Percentiles rank a stretch among this genome's conserved stretches.
Evolutionary conservation across 1,140 invertebrate species (phyloP).

Genomic region (Dicyema japonicum): DNA sequence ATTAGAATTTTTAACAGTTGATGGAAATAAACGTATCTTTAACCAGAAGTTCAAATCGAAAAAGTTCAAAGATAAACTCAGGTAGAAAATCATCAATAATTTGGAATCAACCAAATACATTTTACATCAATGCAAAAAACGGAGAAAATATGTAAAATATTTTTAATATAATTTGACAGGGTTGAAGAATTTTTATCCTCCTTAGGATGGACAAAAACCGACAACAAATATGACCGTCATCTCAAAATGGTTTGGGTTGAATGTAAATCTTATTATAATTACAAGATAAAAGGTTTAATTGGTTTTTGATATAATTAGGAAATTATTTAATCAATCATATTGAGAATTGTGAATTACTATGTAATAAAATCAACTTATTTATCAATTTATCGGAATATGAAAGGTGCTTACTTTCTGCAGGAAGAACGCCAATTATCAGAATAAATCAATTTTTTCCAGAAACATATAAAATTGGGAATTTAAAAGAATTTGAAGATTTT

Average conservation of each 20-base stretch:
- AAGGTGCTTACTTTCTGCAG: conserved; percentile 6
- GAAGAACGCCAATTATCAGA: conserved; percentile 10
- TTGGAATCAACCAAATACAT: too few species aligned
- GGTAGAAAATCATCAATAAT: too few species aligned
- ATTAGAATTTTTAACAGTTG: too few species aligned
- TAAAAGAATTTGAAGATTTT: conserved; percentile 12
- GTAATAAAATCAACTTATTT: conserved; percentile 16
- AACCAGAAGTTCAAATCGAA: too few species aligned
- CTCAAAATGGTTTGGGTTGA: conserved; percentile 16
- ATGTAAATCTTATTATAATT: too few species aligned
- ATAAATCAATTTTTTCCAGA: conserved; percentile 17
- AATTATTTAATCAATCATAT: conserved; percentile 21
- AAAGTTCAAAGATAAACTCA: too few species aligned
- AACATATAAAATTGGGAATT: conserved; percentile 16
- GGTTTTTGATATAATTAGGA: too few species aligned
- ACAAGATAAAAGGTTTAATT: too few species aligned
- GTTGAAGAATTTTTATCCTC: conserved; percentile 11
- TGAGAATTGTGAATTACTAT: conserved; percentile 16
- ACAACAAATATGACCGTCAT: conserved; percentile 13
- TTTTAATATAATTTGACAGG: too few species aligned
- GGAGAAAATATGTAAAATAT: too few species aligned
- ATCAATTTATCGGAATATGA: background rate
- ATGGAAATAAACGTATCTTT: too few species aligned
- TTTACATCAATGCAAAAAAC: too few species aligned
- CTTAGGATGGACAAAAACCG: conserved; percentile 14